phyloP scores from a whole-genome alignment of 2,113 vertebrate species.

The Spea bombifrons region DNA sequence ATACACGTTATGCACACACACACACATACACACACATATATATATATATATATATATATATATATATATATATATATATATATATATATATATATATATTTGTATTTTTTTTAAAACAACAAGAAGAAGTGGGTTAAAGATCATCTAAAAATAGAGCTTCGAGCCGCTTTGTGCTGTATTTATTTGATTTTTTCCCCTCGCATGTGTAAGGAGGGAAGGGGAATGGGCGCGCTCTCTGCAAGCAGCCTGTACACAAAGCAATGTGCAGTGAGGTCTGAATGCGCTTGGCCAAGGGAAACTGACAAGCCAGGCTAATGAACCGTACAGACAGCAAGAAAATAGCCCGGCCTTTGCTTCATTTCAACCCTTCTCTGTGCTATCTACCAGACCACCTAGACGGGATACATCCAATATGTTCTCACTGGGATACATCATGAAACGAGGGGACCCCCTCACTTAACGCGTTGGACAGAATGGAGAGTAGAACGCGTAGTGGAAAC shows the following conservation, averaged over 20 bases:
- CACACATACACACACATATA: no score
- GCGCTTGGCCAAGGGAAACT: slow-evolving; percentile 81
- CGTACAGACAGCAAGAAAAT: slow-evolving; percentile 81
- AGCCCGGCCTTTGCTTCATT: slow-evolving; percentile 76
- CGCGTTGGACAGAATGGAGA: neutral
- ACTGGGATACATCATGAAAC: neutral
- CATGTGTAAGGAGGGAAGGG: slow-evolving; percentile 1
- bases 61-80: no score
- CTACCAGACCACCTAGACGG: slow-evolving; percentile 65
- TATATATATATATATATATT: no score
- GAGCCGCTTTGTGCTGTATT: neutral
- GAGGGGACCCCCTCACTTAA: no score
- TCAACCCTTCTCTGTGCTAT: slow-evolving; percentile 65
- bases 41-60: no score
- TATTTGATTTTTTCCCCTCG: neutral
- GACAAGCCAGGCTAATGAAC: slow-evolving; percentile 92
- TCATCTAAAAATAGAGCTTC: slow-evolving; percentile 1
- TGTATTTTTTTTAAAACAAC: neutral
- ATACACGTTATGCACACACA: no score
- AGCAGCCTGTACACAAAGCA: slow-evolving; percentile 75
- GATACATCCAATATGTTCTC: neutral
- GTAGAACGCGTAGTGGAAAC: neutral
- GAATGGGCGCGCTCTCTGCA: slow-evolving; percentile 65
- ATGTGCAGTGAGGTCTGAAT: slow-evolving; percentile 91
- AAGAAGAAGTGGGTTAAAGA: neutral